Conservation (phyloP, 2,797 vertebrate genomes). For the Scomberomorus guttatus region DNA sequence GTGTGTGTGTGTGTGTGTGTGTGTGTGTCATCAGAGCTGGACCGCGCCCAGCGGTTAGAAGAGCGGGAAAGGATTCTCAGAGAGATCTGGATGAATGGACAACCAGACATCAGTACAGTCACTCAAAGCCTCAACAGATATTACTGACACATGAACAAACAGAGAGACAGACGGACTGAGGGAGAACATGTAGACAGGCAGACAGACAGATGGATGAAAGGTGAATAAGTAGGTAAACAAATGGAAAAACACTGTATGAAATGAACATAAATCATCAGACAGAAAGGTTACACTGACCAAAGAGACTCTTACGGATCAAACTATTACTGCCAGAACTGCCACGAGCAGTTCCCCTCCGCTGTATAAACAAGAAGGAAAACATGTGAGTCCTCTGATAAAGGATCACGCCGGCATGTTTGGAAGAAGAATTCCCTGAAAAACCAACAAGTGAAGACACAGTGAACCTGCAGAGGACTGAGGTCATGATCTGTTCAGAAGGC, state of each 20-base stretch:
- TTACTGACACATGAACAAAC: constrained; percentile 81
- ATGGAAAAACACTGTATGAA: constrained; percentile 15
- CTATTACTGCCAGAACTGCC: constrained; percentile 17
- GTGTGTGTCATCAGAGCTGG: constrained; percentile 82
- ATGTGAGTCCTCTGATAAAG: constrained; percentile 13
- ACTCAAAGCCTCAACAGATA: constrained; percentile 94
- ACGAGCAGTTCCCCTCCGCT: not conserved
- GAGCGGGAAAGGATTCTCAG: constrained; percentile 91
- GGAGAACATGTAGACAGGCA: not conserved
- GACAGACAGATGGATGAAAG: not conserved
- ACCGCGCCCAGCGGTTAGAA: constrained; percentile 89
- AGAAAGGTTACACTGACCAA: constrained; percentile 28
- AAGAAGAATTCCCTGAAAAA: not conserved
- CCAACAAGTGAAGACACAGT: constrained; percentile 11
- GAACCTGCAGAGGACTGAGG: not conserved
- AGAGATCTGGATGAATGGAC: constrained; percentile 96
- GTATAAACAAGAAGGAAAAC: constrained; percentile 28
- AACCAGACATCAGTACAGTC: constrained; percentile 91
- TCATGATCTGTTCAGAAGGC: not conserved
- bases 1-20: constrained; percentile 23
- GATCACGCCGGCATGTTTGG: not conserved
- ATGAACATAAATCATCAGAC: not conserved
- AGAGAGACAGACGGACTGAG: not conserved
- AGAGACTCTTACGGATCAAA: constrained; percentile 28
- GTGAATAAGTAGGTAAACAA: constrained; percentile 1